These are phyloP conservation scores for Erpornis zantholeuca DNA, from an alignment of 2,113 vertebrate species.

Conservation along the genomic window DNA sequence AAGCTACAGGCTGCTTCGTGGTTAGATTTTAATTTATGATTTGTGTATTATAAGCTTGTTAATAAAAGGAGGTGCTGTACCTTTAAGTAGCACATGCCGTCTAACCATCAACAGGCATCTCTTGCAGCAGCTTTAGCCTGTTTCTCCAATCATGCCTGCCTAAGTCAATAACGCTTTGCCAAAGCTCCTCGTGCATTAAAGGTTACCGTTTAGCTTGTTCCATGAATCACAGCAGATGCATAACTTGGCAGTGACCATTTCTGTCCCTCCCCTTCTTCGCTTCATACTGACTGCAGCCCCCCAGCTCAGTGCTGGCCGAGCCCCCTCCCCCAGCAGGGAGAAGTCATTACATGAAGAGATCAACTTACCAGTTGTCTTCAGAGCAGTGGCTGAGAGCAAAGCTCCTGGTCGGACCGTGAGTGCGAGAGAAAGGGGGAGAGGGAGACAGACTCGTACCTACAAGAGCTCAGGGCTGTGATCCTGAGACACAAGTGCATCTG, in stretches of 20 bases:
- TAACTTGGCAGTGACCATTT: constrained; percentile 71
- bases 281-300: constrained; percentile 70
- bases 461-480: constrained; percentile 56
- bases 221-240: constrained; percentile 79
- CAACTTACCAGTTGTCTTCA: constrained; percentile 86
- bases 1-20: not conserved
- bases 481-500: constrained; percentile 76
- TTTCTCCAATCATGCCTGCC: constrained; percentile 62
- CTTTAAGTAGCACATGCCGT: constrained; percentile 34
- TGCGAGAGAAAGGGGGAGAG: constrained; percentile 13
- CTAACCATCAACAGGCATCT: constrained; percentile 39
- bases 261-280: constrained; percentile 73
- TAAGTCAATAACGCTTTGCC: constrained; percentile 58
- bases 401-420: constrained; percentile 61
- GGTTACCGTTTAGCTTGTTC: constrained; percentile 68
- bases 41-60: not conserved
- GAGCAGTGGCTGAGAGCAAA: constrained; percentile 76
- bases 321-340: constrained; percentile 78
- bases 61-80: constrained; percentile 8
- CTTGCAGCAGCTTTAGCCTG: constrained; percentile 17
- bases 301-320: constrained; percentile 71
- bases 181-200: constrained; percentile 33
- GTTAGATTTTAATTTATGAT: not conserved
- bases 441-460: constrained; percentile 40
- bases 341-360: constrained; percentile 83